Base-by-base conservation (phyloP, 2,113 vertebrate species). In the Plestiodon gilberti region DNA sequence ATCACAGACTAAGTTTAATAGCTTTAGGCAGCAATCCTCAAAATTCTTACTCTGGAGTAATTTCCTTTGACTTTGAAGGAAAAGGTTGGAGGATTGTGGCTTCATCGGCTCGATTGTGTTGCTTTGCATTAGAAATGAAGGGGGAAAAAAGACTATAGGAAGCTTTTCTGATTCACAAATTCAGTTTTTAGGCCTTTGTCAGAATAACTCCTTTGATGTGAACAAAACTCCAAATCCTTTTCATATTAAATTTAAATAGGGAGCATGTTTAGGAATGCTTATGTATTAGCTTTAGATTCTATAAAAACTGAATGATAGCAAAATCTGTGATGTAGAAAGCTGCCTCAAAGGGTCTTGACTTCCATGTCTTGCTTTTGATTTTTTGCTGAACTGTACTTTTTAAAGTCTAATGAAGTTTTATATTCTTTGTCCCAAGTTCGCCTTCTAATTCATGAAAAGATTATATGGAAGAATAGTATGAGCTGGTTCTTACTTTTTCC, bases 81-180 rank as follows among this genome's bases (percentile, higher is more conserved):
- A 55, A 65, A 64, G 59, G 18, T 65, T 81, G 52, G 78, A 75
- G 78, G 78, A 65, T 1, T 30, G 85, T 1, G 28, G 25, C 65
- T 10, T 18, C 48, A 15, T 33, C 43, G 91, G 87, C 91, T 95
- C 95, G 65, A 14, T 93, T 87, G 28, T 61, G 86, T 70, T 80
- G 62, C 91, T 89, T 91, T 91, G 70, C 92, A 91, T 91, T 89
- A 90, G 89, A 89, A 89, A 88, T 43, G 20, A 48, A 2, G 20
- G n/a, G 35, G 91, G 84, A 90, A 86, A 93, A 92, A 95, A 90
- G 88, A 92, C 93, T 93, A 67, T 69, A 10, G 90, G 90, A 89
- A 94, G 87, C 91, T 96, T 94, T 92, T 93, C 78, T 93, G 92
- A 93, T 90, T 93, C 93, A 90, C 87, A 93, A 94, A 95, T 95